These are phyloP conservation scores for Aix galericulata DNA, from an alignment of 2,113 vertebrate genomes.

Conservation along the genomic window DNA sequence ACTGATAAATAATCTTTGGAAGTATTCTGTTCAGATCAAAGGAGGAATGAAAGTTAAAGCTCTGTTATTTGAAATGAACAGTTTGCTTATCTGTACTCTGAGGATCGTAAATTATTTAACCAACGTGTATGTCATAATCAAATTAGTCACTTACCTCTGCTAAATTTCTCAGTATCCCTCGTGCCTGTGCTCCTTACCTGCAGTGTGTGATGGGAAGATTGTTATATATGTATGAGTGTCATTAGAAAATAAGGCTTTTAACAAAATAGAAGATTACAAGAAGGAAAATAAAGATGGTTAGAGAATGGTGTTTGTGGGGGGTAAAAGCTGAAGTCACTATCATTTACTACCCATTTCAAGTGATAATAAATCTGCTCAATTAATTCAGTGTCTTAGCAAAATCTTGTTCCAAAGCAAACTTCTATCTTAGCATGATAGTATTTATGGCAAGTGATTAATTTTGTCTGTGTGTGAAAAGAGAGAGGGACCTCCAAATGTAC, in stretches of 20 bases:
- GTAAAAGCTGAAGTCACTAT: neutral
- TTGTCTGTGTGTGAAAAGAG: neutral
- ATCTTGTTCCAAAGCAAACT: neutral
- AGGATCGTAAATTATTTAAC: constrained; percentile 11
- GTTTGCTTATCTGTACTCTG: neutral
- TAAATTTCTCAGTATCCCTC: neutral
- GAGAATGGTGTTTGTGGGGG: neutral
- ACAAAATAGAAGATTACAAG: neutral
- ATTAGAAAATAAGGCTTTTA: constrained; percentile 1
- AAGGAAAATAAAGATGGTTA: neutral
- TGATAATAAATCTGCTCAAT: neutral
- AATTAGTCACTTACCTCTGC: constrained; percentile 6
- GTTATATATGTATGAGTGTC: neutral
- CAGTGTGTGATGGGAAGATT: neutral
- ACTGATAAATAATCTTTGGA: constrained; percentile 36
- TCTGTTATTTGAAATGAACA: neutral
- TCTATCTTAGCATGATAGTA: neutral
- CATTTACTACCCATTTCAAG: neutral
- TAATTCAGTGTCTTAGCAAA: neutral
- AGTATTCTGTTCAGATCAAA: constrained; percentile 23
- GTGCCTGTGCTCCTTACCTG: neutral
- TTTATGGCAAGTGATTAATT: neutral
- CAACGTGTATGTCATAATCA: neutral
- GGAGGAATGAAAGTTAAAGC: neutral
- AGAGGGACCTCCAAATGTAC: neutral